A percentile compares a stretch with the other conserved stretches of the same genome.
Conservation (phyloP, 2,888 invertebrate species). For the Seira musarum region DNA sequence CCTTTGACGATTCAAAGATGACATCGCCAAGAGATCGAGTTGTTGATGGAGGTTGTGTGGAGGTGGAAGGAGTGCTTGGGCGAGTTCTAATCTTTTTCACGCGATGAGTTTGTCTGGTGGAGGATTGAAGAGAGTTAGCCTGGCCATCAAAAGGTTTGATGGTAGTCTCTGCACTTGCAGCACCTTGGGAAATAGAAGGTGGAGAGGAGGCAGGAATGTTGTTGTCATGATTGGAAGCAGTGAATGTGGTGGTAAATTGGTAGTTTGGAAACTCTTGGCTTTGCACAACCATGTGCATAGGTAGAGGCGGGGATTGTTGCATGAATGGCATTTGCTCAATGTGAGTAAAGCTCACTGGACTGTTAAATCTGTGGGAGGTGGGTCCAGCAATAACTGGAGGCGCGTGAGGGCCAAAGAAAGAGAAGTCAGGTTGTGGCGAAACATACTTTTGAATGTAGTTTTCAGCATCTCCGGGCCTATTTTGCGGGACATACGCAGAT, state of each 20-base stretch:
- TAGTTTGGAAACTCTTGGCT: slow-evolving; percentile 58
- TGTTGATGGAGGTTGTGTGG: slow-evolving; percentile 19
- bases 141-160: slow-evolving; percentile 1
- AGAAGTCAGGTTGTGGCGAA: slow-evolving; percentile 36
- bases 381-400: slow-evolving; percentile 56
- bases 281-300: slow-evolving; percentile 50
- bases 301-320: slow-evolving; percentile 34
- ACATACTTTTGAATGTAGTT: slow-evolving; percentile 50
- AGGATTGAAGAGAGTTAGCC: slow-evolving; percentile 16
- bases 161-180: neutral
- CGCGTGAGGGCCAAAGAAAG: slow-evolving; percentile 29
- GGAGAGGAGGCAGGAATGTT: neutral
- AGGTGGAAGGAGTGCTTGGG: slow-evolving; percentile 30
- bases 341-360: slow-evolving; percentile 50
- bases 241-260: slow-evolving; percentile 49
- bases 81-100: slow-evolving; percentile 48
- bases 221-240: slow-evolving; percentile 9
- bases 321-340: slow-evolving; percentile 59
- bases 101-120: slow-evolving; percentile 30
- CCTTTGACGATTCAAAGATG: slow-evolving; percentile 56
- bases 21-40: slow-evolving; percentile 34
- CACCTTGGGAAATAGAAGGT: neutral
- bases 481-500: slow-evolving; percentile 31
- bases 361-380: slow-evolving; percentile 30
- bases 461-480: slow-evolving; percentile 38